A percentile compares a stretch with the other conserved stretches of the same genome.
Conservation (phyloP, 1,140 invertebrate species). For the Triops cancriformis region DNA sequence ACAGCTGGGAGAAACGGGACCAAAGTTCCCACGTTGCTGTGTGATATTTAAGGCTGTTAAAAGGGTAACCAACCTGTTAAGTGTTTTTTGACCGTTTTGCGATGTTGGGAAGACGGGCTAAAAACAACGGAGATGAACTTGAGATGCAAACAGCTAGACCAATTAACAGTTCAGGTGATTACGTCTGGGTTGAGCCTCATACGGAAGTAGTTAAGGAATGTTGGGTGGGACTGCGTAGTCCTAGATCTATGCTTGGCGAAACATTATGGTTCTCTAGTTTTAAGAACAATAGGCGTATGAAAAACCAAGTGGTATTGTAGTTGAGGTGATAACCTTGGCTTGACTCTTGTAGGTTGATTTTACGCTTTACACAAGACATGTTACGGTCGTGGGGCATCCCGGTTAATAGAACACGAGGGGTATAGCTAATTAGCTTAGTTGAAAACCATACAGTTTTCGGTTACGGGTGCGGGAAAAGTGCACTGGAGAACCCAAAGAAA, state of each 20-base stretch:
- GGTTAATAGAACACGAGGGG: neutral
- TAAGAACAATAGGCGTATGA: neutral
- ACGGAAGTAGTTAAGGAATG: neutral
- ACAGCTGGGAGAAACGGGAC: neutral
- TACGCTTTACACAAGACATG: conserved; percentile 4
- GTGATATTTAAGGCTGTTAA: neutral
- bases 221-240: neutral
- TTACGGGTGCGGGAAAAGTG: neutral
- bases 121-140: neutral
- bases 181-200: neutral
- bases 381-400: neutral
- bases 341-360: conserved; percentile 1
- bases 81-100: neutral
- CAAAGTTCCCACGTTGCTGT: neutral
- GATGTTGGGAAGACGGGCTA: neutral
- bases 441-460: neutral
- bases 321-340: neutral
- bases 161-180: neutral
- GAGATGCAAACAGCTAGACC: neutral
- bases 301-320: neutral
- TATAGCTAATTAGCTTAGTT: neutral
- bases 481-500: neutral
- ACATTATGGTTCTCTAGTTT: neutral
- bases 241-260: neutral
- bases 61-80: conserved; percentile 9